phyloP scores from a whole-genome alignment of 2,113 vertebrate genomes.

The Ciconia maguari region DNA sequence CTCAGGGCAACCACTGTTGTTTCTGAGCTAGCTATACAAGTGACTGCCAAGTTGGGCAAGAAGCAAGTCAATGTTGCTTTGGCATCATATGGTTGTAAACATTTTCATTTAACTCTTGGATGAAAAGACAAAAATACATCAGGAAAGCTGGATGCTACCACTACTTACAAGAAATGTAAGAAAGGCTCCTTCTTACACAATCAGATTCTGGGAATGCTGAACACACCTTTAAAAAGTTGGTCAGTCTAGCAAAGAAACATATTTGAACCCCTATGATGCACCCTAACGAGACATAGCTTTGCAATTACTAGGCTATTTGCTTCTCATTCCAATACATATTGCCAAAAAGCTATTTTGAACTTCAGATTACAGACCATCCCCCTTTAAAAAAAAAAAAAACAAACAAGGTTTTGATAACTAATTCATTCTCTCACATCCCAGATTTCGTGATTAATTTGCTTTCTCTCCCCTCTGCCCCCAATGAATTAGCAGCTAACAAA shows the following conservation, averaged over 20 bases:
- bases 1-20: slow-evolving; percentile 58
- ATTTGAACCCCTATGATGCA: background rate
- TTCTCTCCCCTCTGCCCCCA: background rate
- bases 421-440: background rate
- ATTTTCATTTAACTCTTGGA: slow-evolving; percentile 41
- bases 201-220: background rate
- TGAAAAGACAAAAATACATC: background rate
- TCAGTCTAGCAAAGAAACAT: background rate
- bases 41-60: slow-evolving; percentile 51
- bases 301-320: background rate
- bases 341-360: background rate
- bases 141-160: background rate
- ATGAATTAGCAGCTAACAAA: background rate
- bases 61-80: slow-evolving; percentile 43
- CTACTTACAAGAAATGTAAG: background rate
- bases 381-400: background rate
- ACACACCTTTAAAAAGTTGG: background rate
- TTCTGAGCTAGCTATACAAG: slow-evolving; percentile 40
- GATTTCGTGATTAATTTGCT: background rate
- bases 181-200: background rate
- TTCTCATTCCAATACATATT: background rate
- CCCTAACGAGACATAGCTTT: background rate
- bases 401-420: background rate
- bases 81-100: slow-evolving; percentile 41
- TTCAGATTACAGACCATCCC: background rate